Evolutionary conservation across 2,888 invertebrate genomes (phyloP).

Genomic region (Drosophila niveifrons): DNA sequence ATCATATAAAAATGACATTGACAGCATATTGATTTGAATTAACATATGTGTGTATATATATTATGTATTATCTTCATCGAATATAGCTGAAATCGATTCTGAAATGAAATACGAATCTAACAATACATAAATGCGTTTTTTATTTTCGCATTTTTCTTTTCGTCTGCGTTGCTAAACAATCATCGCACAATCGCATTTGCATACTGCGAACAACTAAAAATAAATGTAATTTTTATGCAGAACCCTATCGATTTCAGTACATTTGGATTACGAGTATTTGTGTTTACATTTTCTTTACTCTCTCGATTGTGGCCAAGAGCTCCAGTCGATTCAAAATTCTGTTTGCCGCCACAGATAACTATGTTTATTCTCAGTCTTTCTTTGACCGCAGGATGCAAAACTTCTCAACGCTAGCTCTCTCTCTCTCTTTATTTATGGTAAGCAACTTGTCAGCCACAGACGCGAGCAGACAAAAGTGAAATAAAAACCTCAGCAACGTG

Average conservation of each 20-base stretch:
- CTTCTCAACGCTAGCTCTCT: no score
- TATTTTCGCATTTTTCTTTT: no score
- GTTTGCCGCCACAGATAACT: not conserved
- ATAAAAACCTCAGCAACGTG: constrained; percentile 33
- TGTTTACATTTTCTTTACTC: not conserved
- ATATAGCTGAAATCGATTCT: no score
- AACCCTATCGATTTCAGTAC: not conserved
- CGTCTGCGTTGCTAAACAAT: not conserved
- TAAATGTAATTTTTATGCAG: constrained; percentile 9
- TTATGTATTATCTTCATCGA: not conserved
- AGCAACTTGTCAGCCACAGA: constrained; percentile 30
- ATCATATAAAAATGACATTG: constrained; percentile 4
- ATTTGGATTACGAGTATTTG: not conserved
- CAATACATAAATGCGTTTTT: no score
- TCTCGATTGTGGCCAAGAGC: constrained; percentile 1
- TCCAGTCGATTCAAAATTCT: constrained; percentile 7
- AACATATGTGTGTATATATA: not conserved
- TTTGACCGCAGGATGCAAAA: constrained; percentile 4
- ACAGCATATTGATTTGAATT: not conserved
- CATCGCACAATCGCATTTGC: not conserved
- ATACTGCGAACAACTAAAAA: not conserved
- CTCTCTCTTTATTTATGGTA: not conserved
- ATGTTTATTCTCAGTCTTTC: constrained; percentile 3
- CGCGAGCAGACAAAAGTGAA: constrained; percentile 15
- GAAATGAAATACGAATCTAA: no score